Percentiles rank a stretch among this genome's conserved stretches.
phyloP scores from a whole-genome alignment of 2,888 invertebrate species.

The Stegana nigrithorax region DNA sequence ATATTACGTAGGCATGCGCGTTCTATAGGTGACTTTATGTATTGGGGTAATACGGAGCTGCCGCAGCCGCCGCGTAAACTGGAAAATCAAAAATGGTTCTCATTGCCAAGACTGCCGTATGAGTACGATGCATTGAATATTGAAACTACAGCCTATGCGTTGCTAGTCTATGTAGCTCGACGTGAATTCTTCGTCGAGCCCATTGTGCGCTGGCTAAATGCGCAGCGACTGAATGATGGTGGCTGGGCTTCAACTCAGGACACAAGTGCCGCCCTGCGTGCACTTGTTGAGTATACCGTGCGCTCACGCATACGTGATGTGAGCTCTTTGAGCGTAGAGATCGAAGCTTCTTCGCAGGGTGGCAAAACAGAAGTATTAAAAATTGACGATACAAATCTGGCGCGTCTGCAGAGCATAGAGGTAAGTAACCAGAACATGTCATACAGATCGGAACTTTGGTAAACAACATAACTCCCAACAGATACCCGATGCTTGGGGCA shows the following conservation, averaged over 20 bases:
- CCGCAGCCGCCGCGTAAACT: conserved; percentile 86
- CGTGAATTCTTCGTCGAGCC: conserved; percentile 85
- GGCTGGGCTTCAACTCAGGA: conserved; percentile 93
- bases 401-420: conserved; percentile 81
- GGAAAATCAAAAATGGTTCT: conserved; percentile 92
- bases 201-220: conserved; percentile 91
- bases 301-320: conserved; percentile 88
- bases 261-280: conserved; percentile 88
- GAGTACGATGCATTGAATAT: conserved; percentile 91
- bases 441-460: neutral
- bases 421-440: conserved; percentile 68
- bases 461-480: conserved; percentile 52
- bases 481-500: conserved; percentile 95
- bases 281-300: conserved; percentile 89
- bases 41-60: conserved; percentile 85
- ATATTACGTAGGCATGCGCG: conserved; percentile 77
- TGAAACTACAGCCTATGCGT: conserved; percentile 91
- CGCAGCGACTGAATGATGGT: conserved; percentile 86
- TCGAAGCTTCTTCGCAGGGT: conserved; percentile 86
- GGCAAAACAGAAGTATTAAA: conserved; percentile 76
- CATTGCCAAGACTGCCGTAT: conserved; percentile 87
- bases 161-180: conserved; percentile 87
- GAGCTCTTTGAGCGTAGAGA: conserved; percentile 79
- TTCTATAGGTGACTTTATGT: conserved; percentile 82
- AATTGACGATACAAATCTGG: conserved; percentile 82